Percentiles rank a stretch among this genome's conserved stretches.
phyloP scores from a whole-genome alignment of 2,888 invertebrate genomes.

The Tenthredo amoena region DNA sequence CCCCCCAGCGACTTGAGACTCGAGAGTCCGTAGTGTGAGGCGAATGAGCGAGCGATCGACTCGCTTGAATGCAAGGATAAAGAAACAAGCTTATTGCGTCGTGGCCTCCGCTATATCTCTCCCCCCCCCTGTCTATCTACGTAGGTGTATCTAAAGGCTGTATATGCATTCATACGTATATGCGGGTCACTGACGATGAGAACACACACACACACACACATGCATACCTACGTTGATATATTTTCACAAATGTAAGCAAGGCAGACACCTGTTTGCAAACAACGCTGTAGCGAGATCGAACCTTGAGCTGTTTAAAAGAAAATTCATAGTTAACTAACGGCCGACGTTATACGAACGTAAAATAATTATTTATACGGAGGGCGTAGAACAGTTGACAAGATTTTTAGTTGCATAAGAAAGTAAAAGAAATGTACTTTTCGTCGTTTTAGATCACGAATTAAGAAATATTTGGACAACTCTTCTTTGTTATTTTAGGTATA shows the following conservation, averaged over 20 bases:
- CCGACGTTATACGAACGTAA: not conserved
- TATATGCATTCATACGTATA: not conserved
- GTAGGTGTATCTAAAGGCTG: not conserved
- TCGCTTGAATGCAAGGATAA: conserved; percentile 39
- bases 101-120: conserved; percentile 33
- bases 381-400: not conserved
- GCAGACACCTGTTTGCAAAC: conserved; percentile 24
- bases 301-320: conserved; percentile 2
- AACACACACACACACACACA: no score
- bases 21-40: not conserved
- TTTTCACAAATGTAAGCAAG: not conserved
- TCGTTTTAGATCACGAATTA: not conserved
- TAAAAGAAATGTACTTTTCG: not conserved
- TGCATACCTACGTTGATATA: no score
- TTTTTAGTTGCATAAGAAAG: not conserved
- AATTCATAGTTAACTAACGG: not conserved
- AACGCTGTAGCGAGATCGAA: not conserved
- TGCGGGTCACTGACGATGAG: not conserved
- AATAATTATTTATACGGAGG: not conserved
- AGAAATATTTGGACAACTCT: no score
- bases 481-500: no score
- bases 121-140: not conserved
- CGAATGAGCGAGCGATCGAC: not conserved
- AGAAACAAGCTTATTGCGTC: conserved; percentile 39
- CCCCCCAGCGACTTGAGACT: not conserved